Evolutionary conservation across 2,113 vertebrate genomes (phyloP).

Genomic region (Poeciliopsis turrubarensis): DNA sequence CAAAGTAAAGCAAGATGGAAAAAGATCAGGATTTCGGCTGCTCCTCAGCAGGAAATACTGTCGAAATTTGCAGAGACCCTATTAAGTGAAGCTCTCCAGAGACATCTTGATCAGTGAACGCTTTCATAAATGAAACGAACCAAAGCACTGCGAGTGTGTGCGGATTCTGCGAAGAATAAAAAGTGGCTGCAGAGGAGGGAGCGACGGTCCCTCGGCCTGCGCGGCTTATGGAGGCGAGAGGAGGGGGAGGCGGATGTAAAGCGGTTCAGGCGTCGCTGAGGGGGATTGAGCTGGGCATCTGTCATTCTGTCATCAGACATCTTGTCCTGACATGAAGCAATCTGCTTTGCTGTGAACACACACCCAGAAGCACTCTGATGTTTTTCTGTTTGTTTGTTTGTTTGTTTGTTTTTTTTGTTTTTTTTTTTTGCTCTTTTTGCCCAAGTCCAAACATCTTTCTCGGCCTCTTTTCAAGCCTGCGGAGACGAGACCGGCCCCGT

Average conservation of each 20-base stretch:
- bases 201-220: constrained; percentile 46
- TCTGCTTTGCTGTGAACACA: constrained; percentile 43
- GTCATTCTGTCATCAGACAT: constrained; percentile 66
- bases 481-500: constrained; percentile 7
- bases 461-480: constrained; percentile 13
- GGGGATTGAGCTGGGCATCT: constrained; percentile 57
- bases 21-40: too few relatives aligned
- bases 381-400: too few relatives aligned
- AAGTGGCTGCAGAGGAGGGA: neutral
- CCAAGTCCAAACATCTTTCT: constrained; percentile 19
- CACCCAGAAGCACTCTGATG: constrained; percentile 12
- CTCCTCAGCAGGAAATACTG: too few relatives aligned
- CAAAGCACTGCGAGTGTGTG: neutral
- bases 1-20: too few relatives aligned
- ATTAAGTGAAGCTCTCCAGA: too few relatives aligned
- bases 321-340: constrained; percentile 42
- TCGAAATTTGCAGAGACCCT: too few relatives aligned
- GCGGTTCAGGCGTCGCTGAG: constrained; percentile 46
- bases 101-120: too few relatives aligned
- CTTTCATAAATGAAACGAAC: too few relatives aligned
- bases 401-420: too few relatives aligned
- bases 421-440: neutral
- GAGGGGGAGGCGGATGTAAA: constrained; percentile 7
- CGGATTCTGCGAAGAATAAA: neutral
- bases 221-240: constrained; percentile 25